These are phyloP conservation scores for Euphonia xanthogaster DNA, from an alignment of 2,797 vertebrate species.

Conservation along the genomic window DNA sequence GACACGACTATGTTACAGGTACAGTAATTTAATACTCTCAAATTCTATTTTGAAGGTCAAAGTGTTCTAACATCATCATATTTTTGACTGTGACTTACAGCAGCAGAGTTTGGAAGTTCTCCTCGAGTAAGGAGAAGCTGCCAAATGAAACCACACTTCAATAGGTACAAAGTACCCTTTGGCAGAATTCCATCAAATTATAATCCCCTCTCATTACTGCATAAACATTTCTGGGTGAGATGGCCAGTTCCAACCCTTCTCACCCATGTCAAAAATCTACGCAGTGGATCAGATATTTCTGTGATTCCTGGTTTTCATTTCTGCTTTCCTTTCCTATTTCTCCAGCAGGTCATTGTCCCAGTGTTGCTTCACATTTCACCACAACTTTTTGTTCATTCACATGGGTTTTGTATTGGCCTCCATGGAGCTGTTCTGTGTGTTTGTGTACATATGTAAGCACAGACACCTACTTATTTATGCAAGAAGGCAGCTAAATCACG, in stretches of 20 bases:
- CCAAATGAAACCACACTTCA: constrained; percentile 9
- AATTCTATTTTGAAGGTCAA: neutral
- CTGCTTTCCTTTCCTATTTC: neutral
- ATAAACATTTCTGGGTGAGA: neutral
- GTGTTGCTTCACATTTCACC: neutral
- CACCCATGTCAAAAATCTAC: neutral
- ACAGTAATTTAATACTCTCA: neutral
- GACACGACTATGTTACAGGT: neutral
- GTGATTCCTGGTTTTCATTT: neutral
- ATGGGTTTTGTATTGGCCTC: neutral
- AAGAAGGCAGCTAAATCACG: neutral
- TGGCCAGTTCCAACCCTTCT: neutral
- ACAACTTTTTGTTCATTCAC: neutral
- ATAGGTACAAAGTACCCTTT: neutral
- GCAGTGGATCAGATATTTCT: neutral
- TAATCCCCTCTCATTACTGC: neutral
- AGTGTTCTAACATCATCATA: neutral
- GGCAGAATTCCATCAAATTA: neutral
- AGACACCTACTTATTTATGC: neutral
- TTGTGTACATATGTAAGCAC: neutral
- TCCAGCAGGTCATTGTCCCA: neutral
- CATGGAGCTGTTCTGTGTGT: neutral
- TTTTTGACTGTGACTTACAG: neutral
- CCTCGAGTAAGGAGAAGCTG: neutral
- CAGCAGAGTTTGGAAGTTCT: neutral